Conservation (phyloP, 2,888 invertebrate species). For the Drosophila quinaria region DNA sequence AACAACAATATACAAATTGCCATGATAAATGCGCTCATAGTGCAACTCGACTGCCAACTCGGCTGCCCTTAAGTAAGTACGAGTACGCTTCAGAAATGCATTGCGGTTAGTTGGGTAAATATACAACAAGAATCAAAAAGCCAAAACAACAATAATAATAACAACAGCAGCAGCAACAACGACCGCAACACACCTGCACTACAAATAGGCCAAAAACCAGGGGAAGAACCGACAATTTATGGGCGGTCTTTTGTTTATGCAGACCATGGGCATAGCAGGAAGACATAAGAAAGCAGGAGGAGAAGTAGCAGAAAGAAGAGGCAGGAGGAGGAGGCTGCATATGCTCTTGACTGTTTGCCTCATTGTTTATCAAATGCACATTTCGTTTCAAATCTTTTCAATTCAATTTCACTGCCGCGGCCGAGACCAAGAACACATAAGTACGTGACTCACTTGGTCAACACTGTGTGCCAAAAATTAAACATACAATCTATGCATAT, state of each 20-base stretch:
- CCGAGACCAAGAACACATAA: constrained; percentile 65
- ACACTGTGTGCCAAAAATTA: constrained; percentile 63
- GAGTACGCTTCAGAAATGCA: constrained; percentile 9
- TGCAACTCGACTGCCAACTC: constrained; percentile 58
- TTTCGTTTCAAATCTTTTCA: constrained; percentile 49
- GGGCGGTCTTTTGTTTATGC: constrained; percentile 44
- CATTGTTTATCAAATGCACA: constrained; percentile 67
- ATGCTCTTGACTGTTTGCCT: constrained; percentile 28
- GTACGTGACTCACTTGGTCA: constrained; percentile 29
- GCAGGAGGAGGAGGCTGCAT: constrained; percentile 8
- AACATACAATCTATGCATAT: constrained; percentile 13
- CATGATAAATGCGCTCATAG: constrained; percentile 51
- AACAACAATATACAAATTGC: constrained; percentile 35
- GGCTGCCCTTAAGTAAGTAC: constrained; percentile 49
- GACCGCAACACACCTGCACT: constrained; percentile 42
- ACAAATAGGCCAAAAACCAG: constrained; percentile 46
- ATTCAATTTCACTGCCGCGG: constrained; percentile 71
- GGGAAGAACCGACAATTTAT: constrained; percentile 46
- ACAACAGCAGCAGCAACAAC: constrained; percentile 2
- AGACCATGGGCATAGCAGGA: background rate
- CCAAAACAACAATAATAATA: constrained; percentile 13
- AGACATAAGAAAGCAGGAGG: background rate
- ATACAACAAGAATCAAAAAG: constrained; percentile 22
- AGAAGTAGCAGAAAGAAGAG: background rate
- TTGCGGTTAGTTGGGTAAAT: constrained; percentile 45